phyloP scores from a whole-genome alignment of 2,888 invertebrate species.

The Prosapia bicincta region DNA sequence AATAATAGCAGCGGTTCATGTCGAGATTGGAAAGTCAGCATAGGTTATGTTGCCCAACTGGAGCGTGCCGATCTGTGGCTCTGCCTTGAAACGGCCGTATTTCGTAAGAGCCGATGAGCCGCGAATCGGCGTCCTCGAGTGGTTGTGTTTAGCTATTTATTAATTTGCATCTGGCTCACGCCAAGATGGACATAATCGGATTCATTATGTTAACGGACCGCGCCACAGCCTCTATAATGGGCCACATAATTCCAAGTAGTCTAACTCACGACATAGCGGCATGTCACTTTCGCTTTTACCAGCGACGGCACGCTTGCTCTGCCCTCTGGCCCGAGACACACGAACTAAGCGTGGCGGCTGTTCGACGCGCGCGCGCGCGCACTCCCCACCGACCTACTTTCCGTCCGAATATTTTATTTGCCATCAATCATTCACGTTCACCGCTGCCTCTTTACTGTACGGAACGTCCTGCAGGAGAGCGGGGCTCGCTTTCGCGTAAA shows the following conservation, averaged over 20 bases:
- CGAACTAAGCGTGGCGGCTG: slow-evolving; percentile 21
- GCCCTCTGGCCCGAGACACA: slow-evolving; percentile 21
- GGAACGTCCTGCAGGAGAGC: too few species aligned
- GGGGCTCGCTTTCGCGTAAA: too few species aligned
- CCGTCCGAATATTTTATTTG: background rate
- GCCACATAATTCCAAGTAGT: too few species aligned
- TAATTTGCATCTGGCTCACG: background rate
- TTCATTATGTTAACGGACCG: background rate
- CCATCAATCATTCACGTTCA: background rate
- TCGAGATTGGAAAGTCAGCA: background rate
- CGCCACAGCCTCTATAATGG: background rate
- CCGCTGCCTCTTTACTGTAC: too few species aligned
- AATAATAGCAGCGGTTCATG: background rate
- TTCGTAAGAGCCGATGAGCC: background rate
- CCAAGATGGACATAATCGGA: background rate
- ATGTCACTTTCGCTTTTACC: slow-evolving; percentile 13
- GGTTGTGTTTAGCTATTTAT: background rate
- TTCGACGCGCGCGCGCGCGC: background rate
- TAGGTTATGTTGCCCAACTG: background rate
- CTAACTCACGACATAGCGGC: background rate
- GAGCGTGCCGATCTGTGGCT: background rate
- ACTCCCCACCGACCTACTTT: background rate
- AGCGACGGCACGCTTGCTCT: slow-evolving; percentile 6
- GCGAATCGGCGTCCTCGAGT: background rate
- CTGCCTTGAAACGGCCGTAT: background rate